phyloP scores from a whole-genome alignment of 1,140 invertebrate genomes.

The Hycleus phaleratus region DNA sequence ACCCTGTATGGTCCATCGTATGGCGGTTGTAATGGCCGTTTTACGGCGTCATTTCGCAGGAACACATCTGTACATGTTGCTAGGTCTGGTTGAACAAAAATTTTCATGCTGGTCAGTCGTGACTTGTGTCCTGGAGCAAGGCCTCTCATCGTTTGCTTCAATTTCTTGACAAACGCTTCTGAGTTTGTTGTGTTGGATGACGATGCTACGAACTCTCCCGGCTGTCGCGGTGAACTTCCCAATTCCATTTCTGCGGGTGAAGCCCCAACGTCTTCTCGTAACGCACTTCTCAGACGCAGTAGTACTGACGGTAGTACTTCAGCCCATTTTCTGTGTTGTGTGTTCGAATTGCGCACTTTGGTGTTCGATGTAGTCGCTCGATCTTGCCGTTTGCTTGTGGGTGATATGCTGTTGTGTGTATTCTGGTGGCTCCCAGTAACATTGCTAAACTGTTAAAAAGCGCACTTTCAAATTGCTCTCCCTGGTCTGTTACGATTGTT shows the following conservation, averaged over 20 bases:
- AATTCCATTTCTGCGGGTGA: slow-evolving; percentile 31
- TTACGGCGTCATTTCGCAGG: slow-evolving; percentile 34
- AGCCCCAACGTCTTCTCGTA: slow-evolving; percentile 19
- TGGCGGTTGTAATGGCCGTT: not conserved
- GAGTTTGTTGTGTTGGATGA: not conserved
- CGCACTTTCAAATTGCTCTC: slow-evolving; percentile 36
- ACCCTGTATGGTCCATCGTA: no score
- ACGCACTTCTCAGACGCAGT: slow-evolving; percentile 29
- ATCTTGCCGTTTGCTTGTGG: slow-evolving; percentile 38
- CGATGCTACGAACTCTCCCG: slow-evolving; percentile 34
- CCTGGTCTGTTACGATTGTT: slow-evolving; percentile 36
- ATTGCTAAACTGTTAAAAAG: slow-evolving; percentile 29
- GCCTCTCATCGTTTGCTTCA: no score
- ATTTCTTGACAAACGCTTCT: not conserved
- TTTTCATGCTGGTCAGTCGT: not conserved
- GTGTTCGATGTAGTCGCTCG: slow-evolving; percentile 34
- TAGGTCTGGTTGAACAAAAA: slow-evolving; percentile 27
- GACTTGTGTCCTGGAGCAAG: not conserved
- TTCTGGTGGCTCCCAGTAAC: slow-evolving; percentile 22
- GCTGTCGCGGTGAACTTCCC: slow-evolving; percentile 33
- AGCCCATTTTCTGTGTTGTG: slow-evolving; percentile 9
- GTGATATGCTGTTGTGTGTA: slow-evolving; percentile 30
- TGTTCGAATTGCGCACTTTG: slow-evolving; percentile 49
- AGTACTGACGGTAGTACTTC: slow-evolving; percentile 29
- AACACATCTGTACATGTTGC: slow-evolving; percentile 33